Percentiles rank a stretch among this genome's conserved stretches.
Conservation (phyloP, 2,888 invertebrate species). For the Rhagonycha fulva region DNA sequence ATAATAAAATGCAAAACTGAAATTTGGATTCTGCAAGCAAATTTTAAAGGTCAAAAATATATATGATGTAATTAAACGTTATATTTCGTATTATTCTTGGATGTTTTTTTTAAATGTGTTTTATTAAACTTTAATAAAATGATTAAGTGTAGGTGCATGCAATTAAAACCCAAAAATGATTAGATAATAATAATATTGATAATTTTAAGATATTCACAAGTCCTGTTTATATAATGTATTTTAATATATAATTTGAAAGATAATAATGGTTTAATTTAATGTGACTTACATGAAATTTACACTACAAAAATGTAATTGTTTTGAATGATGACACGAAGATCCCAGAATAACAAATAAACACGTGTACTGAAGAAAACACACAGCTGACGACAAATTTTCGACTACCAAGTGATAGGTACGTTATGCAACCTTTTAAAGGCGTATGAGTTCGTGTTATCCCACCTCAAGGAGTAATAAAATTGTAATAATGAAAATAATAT, state of each 20-base stretch:
- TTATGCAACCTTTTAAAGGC: background rate
- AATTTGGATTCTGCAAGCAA: conserved; percentile 43
- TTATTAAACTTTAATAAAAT: background rate
- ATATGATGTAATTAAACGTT: conserved; percentile 9
- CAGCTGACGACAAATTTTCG: background rate
- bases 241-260: background rate
- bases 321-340: background rate
- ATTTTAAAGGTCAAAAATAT: conserved; percentile 42
- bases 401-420: background rate
- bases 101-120: background rate
- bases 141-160: background rate
- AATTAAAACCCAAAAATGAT: background rate
- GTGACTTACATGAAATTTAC: background rate
- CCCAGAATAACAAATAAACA: background rate
- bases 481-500: no score
- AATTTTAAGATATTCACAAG: background rate
- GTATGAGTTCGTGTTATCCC: background rate
- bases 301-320: background rate
- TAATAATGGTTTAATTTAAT: background rate
- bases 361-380: background rate
- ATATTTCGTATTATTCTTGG: background rate
- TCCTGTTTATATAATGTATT: background rate
- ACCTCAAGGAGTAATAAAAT: no score
- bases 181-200: background rate
- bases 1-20: conserved; percentile 39